Conservation (phyloP, 2,888 invertebrate genomes). For the Rhagium mordax region DNA sequence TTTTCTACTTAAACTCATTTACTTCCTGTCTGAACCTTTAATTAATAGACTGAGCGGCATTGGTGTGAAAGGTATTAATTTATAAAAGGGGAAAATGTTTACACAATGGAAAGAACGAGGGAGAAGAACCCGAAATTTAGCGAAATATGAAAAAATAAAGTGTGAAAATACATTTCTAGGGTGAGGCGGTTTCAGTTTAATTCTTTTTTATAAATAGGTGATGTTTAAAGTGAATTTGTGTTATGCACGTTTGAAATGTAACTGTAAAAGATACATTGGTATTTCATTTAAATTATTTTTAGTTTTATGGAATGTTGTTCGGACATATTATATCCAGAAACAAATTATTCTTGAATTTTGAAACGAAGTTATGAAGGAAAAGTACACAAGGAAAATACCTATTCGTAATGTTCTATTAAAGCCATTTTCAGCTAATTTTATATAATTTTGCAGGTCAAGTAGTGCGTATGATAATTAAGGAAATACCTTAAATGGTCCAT, state of each 20-base stretch:
- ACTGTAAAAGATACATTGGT: not conserved
- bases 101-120: constrained; percentile 2
- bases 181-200: not conserved
- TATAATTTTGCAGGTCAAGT: too few species aligned
- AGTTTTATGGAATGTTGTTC: not conserved
- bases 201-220: not conserved
- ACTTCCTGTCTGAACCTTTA: constrained; percentile 38
- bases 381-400: too few species aligned
- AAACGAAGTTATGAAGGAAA: too few species aligned
- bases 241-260: not conserved
- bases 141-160: not conserved
- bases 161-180: not conserved
- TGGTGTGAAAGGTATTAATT: constrained; percentile 12
- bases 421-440: too few species aligned
- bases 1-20: constrained; percentile 39
- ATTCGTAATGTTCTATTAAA: too few species aligned
- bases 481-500: too few species aligned
- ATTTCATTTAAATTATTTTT: not conserved
- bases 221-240: not conserved
- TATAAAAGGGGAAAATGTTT: constrained; percentile 32
- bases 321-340: too few species aligned
- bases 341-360: too few species aligned
- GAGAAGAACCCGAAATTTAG: constrained; percentile 12
- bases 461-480: too few species aligned
- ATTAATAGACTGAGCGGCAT: constrained; percentile 34